phyloP scores from a whole-genome alignment of 2,113 vertebrate species.

The Bubo blakistoni region DNA sequence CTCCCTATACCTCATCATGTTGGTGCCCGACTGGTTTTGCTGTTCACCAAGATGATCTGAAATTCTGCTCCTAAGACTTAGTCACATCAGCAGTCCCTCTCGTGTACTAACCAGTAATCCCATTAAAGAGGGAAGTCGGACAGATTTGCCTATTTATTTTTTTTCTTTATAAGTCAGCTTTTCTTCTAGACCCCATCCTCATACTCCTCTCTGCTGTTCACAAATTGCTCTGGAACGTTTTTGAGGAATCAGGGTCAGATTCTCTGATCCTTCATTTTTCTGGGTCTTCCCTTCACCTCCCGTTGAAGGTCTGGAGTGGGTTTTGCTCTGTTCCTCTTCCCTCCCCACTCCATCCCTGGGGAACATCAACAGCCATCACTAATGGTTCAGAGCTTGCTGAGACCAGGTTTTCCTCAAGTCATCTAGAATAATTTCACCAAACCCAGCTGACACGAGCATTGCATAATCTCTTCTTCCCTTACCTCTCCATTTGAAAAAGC shows the following conservation, averaged over 20 bases:
- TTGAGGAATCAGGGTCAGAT: background rate
- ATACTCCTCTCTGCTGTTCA: background rate
- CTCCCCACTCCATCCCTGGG: background rate
- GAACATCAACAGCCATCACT: fast-evolving
- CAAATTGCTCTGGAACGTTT: background rate
- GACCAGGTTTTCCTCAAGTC: background rate
- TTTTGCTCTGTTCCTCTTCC: background rate
- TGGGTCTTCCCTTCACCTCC: background rate
- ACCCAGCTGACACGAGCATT: background rate
- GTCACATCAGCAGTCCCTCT: background rate
- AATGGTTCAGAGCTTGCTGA: background rate
- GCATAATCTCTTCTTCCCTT: background rate
- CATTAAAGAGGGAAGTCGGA: background rate
- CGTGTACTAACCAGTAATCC: background rate
- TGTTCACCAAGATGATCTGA: background rate
- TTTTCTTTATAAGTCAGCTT: background rate
- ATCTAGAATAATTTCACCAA: background rate
- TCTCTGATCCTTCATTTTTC: background rate
- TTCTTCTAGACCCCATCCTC: background rate
- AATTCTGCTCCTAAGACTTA: background rate
- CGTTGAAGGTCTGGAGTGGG: background rate
- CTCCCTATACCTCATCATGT: fast-evolving
- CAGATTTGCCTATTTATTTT: background rate
- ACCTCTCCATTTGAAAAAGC: background rate
- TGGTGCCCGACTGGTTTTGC: background rate